Conservation (phyloP, 2,888 invertebrate species). For the Lucinisca nassula region DNA sequence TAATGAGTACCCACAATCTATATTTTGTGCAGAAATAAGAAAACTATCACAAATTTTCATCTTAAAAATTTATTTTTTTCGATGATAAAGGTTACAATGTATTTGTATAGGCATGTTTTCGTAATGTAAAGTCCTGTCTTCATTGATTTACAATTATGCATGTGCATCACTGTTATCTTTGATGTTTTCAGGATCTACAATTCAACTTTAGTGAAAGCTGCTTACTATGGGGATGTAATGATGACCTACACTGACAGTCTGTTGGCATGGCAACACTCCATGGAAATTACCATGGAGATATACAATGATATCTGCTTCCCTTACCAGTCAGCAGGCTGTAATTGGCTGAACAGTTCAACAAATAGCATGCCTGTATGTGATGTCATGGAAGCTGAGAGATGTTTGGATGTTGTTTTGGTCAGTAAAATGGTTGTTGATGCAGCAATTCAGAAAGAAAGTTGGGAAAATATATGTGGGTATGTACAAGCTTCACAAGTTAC, state of each 20-base stretch:
- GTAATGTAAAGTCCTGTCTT: too few species aligned
- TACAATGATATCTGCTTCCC: constrained; percentile 38
- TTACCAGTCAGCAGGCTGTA: constrained; percentile 29
- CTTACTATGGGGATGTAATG: constrained; percentile 23
- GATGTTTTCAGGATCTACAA: constrained; percentile 50
- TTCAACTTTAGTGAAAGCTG: constrained; percentile 40
- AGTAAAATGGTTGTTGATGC: constrained; percentile 49
- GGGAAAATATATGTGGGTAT: constrained; percentile 48
- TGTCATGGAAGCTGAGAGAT: constrained; percentile 16
- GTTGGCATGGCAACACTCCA: constrained; percentile 47
- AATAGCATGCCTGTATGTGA: constrained; percentile 50
- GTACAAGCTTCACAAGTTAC: too few species aligned
- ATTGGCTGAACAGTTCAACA: constrained; percentile 43
- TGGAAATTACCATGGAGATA: constrained; percentile 40
- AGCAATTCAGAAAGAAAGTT: constrained; percentile 18
- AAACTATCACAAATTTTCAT: too few species aligned
- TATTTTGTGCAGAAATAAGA: too few species aligned
- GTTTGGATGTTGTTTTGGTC: constrained; percentile 49
- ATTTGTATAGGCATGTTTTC: too few species aligned
- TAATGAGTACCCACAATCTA: too few species aligned
- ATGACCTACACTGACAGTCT: constrained; percentile 24
- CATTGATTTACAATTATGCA: too few species aligned
- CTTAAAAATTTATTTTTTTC: too few species aligned
- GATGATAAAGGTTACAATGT: too few species aligned
- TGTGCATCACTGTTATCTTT: too few species aligned